These are phyloP conservation scores for Glaucidium brasilianum DNA, from an alignment of 2,113 vertebrate genomes.

Conservation along the genomic window DNA sequence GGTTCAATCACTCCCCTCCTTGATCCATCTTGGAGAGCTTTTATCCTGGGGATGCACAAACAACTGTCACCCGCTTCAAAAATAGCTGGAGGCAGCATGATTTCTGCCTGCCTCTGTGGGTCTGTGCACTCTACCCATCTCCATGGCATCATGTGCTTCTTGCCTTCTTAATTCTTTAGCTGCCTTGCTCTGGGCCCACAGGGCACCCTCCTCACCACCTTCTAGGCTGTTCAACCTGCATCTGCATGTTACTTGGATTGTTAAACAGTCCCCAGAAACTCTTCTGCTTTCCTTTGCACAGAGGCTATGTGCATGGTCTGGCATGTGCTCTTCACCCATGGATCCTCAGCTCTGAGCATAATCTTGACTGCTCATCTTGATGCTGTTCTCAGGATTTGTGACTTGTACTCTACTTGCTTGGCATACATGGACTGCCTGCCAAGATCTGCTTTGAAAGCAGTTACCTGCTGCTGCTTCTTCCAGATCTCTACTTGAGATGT, in stretches of 20 bases:
- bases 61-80: neutral
- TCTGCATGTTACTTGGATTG: neutral
- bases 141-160: neutral
- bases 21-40: neutral
- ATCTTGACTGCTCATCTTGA: neutral
- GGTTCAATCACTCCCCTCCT: neutral
- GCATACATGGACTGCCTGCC: neutral
- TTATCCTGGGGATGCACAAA: neutral
- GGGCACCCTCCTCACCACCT: neutral
- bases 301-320: neutral
- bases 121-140: conserved; percentile 2
- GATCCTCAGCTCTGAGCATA: neutral
- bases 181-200: fast-evolving
- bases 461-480: neutral
- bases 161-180: neutral
- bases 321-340: neutral
- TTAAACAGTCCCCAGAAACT: neutral
- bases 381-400: neutral
- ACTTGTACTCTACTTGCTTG: neutral
- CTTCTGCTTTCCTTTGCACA: neutral
- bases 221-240: neutral
- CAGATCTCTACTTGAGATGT: neutral
- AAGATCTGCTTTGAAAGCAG: neutral
- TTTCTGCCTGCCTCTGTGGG: neutral
- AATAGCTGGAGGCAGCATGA: neutral